Evolutionary conservation across 2,888 invertebrate genomes (phyloP).

Genomic region (Cyclophora punctaria): DNA sequence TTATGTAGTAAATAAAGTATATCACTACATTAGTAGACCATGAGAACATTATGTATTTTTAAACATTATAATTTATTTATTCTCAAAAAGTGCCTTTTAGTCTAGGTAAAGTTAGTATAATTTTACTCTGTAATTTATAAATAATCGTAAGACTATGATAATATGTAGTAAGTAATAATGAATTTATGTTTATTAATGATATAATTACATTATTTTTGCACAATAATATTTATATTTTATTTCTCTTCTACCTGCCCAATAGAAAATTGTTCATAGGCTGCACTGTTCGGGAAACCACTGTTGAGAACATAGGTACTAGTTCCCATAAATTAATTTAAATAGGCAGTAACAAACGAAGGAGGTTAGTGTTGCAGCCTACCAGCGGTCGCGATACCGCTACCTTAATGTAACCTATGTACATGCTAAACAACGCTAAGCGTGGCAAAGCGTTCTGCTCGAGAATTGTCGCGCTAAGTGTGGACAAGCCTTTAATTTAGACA

Average conservation of each 20-base stretch:
- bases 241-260: neutral
- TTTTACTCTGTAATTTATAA: slow-evolving; percentile 18
- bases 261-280: too few species aligned
- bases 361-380: too few species aligned
- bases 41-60: slow-evolving; percentile 7
- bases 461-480: too few species aligned
- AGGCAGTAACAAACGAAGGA: too few species aligned
- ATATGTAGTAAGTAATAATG: slow-evolving; percentile 40
- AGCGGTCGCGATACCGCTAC: too few species aligned
- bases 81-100: slow-evolving; percentile 68
- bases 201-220: slow-evolving; percentile 68
- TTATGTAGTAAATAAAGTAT: slow-evolving; percentile 4
- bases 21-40: neutral
- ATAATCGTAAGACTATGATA: slow-evolving; percentile 9
- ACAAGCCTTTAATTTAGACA: too few species aligned
- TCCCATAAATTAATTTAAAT: too few species aligned
- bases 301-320: too few species aligned
- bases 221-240: slow-evolving; percentile 32
- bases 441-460: too few species aligned
- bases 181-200: slow-evolving; percentile 38
- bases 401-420: too few species aligned
- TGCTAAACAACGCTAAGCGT: too few species aligned
- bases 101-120: slow-evolving; percentile 15
- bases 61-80: slow-evolving; percentile 35
- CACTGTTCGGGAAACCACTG: too few species aligned